phyloP scores from a whole-genome alignment of 2,888 invertebrate species.

The Meliscaeva auricollis region DNA sequence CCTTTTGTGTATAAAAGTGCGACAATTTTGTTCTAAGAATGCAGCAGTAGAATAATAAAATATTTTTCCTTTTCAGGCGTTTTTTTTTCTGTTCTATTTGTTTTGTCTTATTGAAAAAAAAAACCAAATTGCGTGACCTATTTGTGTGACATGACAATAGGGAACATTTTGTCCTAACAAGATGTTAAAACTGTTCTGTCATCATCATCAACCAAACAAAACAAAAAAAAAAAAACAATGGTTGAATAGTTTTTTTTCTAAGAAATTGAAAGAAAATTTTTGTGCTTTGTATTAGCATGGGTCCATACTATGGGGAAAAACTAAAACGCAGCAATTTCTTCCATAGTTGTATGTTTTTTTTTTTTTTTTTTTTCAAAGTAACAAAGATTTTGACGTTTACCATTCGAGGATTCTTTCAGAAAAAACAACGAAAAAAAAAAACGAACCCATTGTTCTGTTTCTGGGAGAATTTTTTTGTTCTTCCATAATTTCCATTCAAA shows the following conservation, averaged over 20 bases:
- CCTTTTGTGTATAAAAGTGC: conserved; percentile 23
- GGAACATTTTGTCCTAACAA: conserved; percentile 38
- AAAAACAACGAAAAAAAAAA: neutral
- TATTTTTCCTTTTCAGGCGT: conserved; percentile 13
- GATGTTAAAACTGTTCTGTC: conserved; percentile 12
- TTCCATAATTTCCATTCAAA: neutral
- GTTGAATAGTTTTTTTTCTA: conserved; percentile 16
- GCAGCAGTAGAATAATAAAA: conserved; percentile 7
- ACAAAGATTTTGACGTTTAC: conserved; percentile 36
- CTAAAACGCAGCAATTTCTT: conserved; percentile 11
- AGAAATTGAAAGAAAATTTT: conserved; percentile 47
- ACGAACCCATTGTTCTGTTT: conserved; percentile 19
- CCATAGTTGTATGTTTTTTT: conserved; percentile 24
- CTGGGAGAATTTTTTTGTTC: conserved; percentile 6
- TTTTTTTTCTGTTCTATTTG: neutral
- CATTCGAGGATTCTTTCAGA: neutral
- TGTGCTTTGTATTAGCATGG: conserved; percentile 8
- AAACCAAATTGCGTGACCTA: conserved; percentile 48
- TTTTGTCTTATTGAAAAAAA: neutral
- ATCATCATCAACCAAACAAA: no score
- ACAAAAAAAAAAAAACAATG: neutral
- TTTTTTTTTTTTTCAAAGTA: conserved; percentile 29
- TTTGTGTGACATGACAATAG: conserved; percentile 59
- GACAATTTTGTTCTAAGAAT: neutral
- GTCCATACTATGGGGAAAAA: neutral